A percentile compares a stretch with the other conserved stretches of the same genome.
These are phyloP conservation scores for Ophion ellenae DNA, from an alignment of 2,888 invertebrate genomes.

Conservation along the genomic window DNA sequence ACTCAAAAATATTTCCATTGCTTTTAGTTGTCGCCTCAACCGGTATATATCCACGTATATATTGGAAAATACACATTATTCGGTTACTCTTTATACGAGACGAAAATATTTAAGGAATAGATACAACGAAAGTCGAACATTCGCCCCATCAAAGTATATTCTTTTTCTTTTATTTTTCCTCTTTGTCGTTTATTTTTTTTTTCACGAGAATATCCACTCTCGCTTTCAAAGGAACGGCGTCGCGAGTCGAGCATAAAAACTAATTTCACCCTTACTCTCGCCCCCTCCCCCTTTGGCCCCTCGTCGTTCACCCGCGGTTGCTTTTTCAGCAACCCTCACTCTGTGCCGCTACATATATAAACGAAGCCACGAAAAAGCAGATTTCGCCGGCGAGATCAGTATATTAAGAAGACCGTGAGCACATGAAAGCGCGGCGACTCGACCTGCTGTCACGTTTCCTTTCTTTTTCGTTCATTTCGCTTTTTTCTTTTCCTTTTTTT, in stretches of 20 bases:
- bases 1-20: no score
- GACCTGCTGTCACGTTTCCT: slow-evolving; percentile 41
- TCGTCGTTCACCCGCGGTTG: background rate
- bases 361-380: slow-evolving; percentile 55
- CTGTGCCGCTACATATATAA: slow-evolving; percentile 34
- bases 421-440: slow-evolving; percentile 54
- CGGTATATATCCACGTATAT: slow-evolving; percentile 8
- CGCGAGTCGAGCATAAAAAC: slow-evolving; percentile 56
- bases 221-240: slow-evolving; percentile 57
- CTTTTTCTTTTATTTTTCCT: background rate
- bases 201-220: slow-evolving; percentile 50
- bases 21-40: no score
- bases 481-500: slow-evolving; percentile 7
- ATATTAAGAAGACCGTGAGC: slow-evolving; percentile 58
- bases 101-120: slow-evolving; percentile 49
- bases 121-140: slow-evolving; percentile 41
- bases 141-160: slow-evolving; percentile 48
- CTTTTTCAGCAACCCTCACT: slow-evolving; percentile 13
- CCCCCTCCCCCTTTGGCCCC: slow-evolving; percentile 7
- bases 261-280: slow-evolving; percentile 56
- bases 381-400: slow-evolving; percentile 55
- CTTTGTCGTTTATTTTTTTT: slow-evolving; percentile 31
- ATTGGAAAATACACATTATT: background rate
- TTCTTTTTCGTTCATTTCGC: slow-evolving; percentile 18
- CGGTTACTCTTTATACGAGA: slow-evolving; percentile 39